Conservation (phyloP, 2,113 vertebrate species). For the Platanista minor region DNA sequence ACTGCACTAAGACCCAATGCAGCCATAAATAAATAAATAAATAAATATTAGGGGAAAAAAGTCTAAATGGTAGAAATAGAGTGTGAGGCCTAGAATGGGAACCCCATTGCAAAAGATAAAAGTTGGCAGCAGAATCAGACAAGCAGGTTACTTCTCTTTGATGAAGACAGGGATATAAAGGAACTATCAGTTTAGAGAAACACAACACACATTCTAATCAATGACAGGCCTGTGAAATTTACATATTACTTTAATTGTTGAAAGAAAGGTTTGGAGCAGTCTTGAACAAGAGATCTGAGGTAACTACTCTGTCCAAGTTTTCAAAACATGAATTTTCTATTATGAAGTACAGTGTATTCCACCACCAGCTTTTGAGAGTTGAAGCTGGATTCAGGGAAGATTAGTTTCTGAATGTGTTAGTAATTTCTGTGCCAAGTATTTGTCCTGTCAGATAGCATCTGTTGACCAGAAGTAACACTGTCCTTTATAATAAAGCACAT, state of each 20-base stretch:
- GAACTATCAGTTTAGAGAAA: not conserved
- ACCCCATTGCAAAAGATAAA: slow-evolving; percentile 1
- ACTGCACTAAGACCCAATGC: accelerated
- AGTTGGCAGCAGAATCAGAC: not conserved
- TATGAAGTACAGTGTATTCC: not conserved
- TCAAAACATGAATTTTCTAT: slow-evolving; percentile 5
- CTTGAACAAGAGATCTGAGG: not conserved
- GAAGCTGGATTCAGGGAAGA: slow-evolving; percentile 49
- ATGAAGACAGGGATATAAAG: not conserved
- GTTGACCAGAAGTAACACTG: not conserved
- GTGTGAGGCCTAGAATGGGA: not conserved
- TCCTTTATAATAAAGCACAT: not conserved
- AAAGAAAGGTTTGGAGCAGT: not conserved
- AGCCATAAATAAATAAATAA: too few relatives aligned
- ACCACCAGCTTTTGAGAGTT: slow-evolving; percentile 10
- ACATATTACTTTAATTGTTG: not conserved
- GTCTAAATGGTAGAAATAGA: not conserved
- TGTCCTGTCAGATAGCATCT: slow-evolving; percentile 48
- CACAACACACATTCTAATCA: not conserved
- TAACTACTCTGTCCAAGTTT: not conserved
- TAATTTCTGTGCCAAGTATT: slow-evolving; percentile 64
- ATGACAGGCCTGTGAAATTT: not conserved
- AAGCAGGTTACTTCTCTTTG: not conserved
- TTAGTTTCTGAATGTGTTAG: slow-evolving; percentile 65
- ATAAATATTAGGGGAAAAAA: not conserved